A percentile compares a stretch with the other conserved stretches of the same genome.
Conservation (phyloP, 2,113 vertebrate species). For the Apodemus sylvaticus region DNA sequence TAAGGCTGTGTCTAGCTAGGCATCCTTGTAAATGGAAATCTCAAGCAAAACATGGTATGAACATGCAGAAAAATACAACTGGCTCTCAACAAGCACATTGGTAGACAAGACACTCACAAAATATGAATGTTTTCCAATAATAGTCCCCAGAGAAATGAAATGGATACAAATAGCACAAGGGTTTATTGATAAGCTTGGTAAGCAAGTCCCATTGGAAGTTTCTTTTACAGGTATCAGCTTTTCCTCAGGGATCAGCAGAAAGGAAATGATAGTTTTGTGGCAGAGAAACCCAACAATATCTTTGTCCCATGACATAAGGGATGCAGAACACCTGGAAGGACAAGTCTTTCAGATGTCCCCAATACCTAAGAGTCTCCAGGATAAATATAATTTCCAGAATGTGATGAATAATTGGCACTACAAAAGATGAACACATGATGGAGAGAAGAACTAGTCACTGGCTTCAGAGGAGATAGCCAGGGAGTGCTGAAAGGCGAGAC, state of each 20-base stretch:
- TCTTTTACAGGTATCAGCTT: neutral
- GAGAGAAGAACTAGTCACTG: neutral
- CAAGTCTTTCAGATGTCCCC: neutral
- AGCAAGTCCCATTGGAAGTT: neutral
- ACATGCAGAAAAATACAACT: neutral
- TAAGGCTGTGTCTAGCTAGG: neutral
- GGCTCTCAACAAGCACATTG: neutral
- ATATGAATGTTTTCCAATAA: neutral
- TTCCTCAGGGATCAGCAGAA: neutral
- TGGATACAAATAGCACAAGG: neutral
- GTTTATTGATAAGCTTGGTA: neutral
- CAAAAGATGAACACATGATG: neutral
- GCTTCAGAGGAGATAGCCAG: neutral
- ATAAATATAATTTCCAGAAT: neutral
- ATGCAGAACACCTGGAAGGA: neutral
- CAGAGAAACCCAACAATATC: neutral
- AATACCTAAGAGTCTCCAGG: neutral
- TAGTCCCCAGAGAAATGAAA: neutral
- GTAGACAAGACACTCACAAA: neutral
- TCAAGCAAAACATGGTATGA: neutral
- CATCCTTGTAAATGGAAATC: neutral
- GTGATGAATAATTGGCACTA: neutral
- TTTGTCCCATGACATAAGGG: neutral
- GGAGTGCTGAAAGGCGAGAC: neutral
- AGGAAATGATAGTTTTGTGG: neutral